phyloP scores from a whole-genome alignment of 2,888 invertebrate genomes.

The Mimachlamys varia region DNA sequence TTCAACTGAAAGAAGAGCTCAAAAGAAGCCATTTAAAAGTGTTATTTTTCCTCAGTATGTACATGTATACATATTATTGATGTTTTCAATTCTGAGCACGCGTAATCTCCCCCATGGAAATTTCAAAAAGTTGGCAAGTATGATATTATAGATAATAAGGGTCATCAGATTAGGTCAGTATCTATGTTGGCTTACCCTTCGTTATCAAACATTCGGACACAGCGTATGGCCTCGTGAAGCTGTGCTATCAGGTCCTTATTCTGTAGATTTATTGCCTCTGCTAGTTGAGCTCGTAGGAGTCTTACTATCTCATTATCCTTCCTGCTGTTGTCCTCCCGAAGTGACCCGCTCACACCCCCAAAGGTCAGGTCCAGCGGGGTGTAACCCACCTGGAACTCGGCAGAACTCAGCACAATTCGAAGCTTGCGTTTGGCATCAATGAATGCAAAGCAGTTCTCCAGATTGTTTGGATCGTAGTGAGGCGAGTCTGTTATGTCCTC shows the following conservation, averaged over 20 bases:
- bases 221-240: conserved; percentile 92
- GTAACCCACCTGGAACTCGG: conserved; percentile 84
- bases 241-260: conserved; percentile 90
- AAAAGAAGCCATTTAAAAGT: no score
- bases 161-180: neutral
- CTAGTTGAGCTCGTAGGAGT: conserved; percentile 85
- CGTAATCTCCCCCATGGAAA: no score
- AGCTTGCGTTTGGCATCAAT: conserved; percentile 93
- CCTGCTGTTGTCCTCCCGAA: conserved; percentile 55
- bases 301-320: conserved; percentile 74
- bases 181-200: conserved; percentile 81
- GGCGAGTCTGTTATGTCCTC: conserved; percentile 68
- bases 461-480: conserved; percentile 83
- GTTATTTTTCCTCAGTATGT: no score
- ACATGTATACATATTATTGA: no score
- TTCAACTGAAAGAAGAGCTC: no score
- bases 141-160: no score
- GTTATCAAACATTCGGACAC: conserved; percentile 88
- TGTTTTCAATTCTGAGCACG: no score
- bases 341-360: conserved; percentile 48
- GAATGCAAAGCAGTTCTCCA: conserved; percentile 86
- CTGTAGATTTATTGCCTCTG: conserved; percentile 91
- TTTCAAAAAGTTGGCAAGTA: no score
- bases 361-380: conserved; percentile 45
- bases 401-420: conserved; percentile 93